Conservation (phyloP, 2,797 vertebrate species). For the Rhynchotus rufescens region DNA sequence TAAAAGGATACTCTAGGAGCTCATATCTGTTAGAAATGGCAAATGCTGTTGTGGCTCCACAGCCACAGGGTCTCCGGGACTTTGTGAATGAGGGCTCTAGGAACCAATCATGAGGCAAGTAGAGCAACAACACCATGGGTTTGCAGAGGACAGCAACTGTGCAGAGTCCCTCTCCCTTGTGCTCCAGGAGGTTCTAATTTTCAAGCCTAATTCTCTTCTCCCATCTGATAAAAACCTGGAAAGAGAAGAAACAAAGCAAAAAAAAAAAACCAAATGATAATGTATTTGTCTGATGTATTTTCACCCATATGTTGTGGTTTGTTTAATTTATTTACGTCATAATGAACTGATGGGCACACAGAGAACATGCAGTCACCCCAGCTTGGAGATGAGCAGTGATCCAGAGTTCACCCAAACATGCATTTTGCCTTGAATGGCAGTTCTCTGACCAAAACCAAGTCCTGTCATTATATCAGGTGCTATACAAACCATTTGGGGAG, state of each 20-base stretch:
- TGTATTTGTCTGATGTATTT: no score
- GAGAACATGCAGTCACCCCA: neutral
- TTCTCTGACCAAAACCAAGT: neutral
- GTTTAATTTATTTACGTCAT: no score
- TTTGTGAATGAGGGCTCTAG: no score
- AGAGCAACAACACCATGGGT: neutral
- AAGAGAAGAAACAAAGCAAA: no score
- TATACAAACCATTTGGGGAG: neutral
- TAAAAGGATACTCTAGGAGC: neutral
- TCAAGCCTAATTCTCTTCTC: neutral
- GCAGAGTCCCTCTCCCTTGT: neutral
- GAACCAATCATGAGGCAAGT: neutral
- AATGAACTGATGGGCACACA: neutral
- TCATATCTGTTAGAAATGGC: neutral
- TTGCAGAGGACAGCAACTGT: neutral
- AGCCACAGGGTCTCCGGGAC: no score
- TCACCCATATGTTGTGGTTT: no score
- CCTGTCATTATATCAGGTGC: neutral
- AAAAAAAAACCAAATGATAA: no score
- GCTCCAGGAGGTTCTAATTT: neutral
- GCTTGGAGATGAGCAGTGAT: neutral
- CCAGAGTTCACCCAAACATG: neutral
- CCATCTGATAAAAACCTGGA: neutral
- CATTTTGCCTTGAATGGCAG: neutral
- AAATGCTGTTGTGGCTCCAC: no score